These are phyloP conservation scores for Cygnus buccinator DNA, from an alignment of 2,113 vertebrate genomes.

Conservation along the genomic window DNA sequence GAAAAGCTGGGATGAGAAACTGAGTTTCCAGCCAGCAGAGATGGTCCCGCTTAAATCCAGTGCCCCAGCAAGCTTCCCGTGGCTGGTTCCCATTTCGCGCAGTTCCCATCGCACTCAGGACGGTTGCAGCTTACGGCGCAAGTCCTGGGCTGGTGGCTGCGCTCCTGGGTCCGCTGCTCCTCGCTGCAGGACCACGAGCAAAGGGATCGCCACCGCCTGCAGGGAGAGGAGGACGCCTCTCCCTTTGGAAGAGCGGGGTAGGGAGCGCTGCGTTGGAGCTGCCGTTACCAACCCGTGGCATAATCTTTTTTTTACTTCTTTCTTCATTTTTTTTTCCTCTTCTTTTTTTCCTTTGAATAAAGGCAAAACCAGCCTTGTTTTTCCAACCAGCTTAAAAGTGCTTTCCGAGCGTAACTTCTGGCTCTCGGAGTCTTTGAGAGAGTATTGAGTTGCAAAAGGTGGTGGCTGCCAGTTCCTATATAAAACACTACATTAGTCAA, in stretches of 20 bases:
- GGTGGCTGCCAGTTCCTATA: conserved; percentile 40
- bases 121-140: neutral
- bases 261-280: neutral
- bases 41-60: neutral
- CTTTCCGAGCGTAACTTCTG: neutral
- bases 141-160: accelerated
- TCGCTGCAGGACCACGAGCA: neutral
- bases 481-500: neutral
- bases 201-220: accelerated
- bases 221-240: neutral
- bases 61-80: neutral
- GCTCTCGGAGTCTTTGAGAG: neutral
- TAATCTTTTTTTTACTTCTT: neutral
- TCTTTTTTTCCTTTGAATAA: neutral
- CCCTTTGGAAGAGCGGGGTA: neutral
- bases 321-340: neutral
- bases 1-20: neutral
- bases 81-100: neutral
- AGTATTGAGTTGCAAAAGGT: neutral
- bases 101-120: accelerated
- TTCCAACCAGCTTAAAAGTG: neutral
- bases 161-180: neutral
- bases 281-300: accelerated
- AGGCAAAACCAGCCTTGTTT: neutral
- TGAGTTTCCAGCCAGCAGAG: neutral